Evolutionary conservation across 2,113 vertebrate species (phyloP), one percentile per base, ranked within the genome.

Genomic region (Alethe diademata): DNA sequence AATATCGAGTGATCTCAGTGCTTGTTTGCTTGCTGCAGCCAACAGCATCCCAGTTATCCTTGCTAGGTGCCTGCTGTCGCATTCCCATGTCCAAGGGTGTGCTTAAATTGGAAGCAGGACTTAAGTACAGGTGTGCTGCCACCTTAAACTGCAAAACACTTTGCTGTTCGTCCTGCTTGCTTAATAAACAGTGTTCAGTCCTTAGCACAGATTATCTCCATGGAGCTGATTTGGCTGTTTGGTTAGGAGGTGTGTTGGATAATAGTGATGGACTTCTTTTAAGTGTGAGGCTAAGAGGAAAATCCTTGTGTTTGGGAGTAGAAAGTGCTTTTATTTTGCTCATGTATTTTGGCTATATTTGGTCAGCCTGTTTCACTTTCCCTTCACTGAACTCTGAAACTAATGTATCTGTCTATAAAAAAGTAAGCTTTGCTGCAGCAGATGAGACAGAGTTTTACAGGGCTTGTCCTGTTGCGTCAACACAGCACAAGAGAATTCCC

Each of bases 161-260:
- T 58, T 51, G 38, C 23, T 53, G 0, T 23, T 67, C 0, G 0
- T 73, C 67, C 69, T 7, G 7, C 31, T 60, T 2, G 0, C 36
- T 71, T 57, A 43, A 33, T 53, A 67, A 92, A 66, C 65, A 26
- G 9, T 23, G 35, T 65, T 81, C 69, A 91, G 1, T 72, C 48
- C 65, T 78, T 45, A 75, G 78, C n/a, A 45, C 36, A 60, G 75
- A 51, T 83, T 74, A 88, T 88, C 88, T 86, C 51, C 31, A 4
- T 0, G 0, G 33, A 80, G 56, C 81, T 92, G 78, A 54, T 71
- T 62, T 71, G 51, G 26, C 62, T 66, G 33, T 76, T 75, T 50
- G 71, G 12, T 48, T 53, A 29, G 42, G 70, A 38, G 16, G 7
- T 4, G 4, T 28, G n/a, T 43, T 56, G 72, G 51, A 20, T 78